Conservation (phyloP, 2,113 vertebrate species). For the Malurus melanocephalus region DNA sequence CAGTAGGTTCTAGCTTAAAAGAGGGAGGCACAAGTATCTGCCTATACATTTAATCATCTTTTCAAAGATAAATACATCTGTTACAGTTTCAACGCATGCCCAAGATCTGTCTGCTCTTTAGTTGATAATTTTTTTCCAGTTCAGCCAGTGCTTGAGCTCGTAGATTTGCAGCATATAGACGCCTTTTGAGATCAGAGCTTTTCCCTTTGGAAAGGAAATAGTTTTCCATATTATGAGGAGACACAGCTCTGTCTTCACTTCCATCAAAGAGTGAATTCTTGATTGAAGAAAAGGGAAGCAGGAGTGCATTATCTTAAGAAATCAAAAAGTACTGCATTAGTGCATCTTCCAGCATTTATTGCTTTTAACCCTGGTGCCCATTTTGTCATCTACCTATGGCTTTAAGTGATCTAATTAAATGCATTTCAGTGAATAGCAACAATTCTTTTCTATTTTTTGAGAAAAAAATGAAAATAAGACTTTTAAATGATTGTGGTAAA, state of each 20-base stretch:
- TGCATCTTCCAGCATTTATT: background rate
- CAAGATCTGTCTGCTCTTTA: constrained; percentile 84
- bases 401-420: background rate
- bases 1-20: background rate
- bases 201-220: constrained; percentile 12
- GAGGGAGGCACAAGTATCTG: background rate
- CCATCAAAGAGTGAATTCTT: constrained; percentile 86
- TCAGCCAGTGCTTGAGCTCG: constrained; percentile 77
- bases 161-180: constrained; percentile 79
- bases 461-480: background rate
- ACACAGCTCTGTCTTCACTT: constrained; percentile 77
- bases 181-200: constrained; percentile 74
- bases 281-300: constrained; percentile 64
- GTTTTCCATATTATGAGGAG: constrained; percentile 41
- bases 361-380: background rate
- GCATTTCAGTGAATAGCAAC: background rate
- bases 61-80: background rate
- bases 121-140: constrained; percentile 78
- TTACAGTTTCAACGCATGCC: constrained; percentile 79
- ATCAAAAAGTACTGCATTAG: constrained; percentile 32
- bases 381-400: background rate
- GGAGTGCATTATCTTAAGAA: constrained; percentile 63
- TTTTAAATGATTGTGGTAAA: background rate
- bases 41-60: background rate
- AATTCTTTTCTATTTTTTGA: background rate